Evolutionary conservation across 2,888 invertebrate genomes (phyloP).

Genomic region (Boloria euphrosyne): DNA sequence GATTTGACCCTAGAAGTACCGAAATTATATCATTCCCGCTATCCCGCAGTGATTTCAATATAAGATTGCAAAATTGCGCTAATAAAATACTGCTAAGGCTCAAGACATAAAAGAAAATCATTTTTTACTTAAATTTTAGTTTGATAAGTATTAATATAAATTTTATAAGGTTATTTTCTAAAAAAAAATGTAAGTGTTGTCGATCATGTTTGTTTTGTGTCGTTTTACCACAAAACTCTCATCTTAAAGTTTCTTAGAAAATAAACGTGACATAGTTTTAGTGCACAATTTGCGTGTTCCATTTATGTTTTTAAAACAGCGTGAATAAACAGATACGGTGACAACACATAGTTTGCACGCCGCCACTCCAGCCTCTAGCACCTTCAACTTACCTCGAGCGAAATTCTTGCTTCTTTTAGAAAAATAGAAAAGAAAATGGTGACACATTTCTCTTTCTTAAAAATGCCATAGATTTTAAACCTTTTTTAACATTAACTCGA

Average conservation of each 20-base stretch:
- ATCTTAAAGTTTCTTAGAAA: conserved; percentile 21
- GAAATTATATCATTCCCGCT: conserved; percentile 33
- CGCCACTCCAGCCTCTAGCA: conserved; percentile 58
- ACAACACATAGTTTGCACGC: conserved; percentile 60
- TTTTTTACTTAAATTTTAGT: background rate
- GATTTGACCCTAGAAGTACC: conserved; percentile 58
- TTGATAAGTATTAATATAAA: background rate
- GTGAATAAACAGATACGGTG: conserved; percentile 42
- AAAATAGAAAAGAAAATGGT: conserved; percentile 47
- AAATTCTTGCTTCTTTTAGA: conserved; percentile 47
- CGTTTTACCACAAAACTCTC: conserved; percentile 5
- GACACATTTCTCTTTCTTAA: conserved; percentile 44
- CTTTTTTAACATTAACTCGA: conserved; percentile 31
- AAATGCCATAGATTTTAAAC: conserved; percentile 38
- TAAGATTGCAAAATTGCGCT: conserved; percentile 16
- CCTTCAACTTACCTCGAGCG: conserved; percentile 60
- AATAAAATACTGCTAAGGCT: conserved; percentile 5
- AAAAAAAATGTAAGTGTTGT: background rate
- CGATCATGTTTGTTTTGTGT: conserved; percentile 6
- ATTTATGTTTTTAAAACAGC: conserved; percentile 43
- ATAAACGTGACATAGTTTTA: conserved; percentile 24
- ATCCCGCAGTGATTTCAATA: conserved; percentile 23
- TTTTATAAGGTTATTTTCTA: background rate
- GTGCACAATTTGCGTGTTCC: conserved; percentile 33
- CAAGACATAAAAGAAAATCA: conserved; percentile 3